phyloP scores from a whole-genome alignment of 2,888 invertebrate species.

The Thumatha senex region DNA sequence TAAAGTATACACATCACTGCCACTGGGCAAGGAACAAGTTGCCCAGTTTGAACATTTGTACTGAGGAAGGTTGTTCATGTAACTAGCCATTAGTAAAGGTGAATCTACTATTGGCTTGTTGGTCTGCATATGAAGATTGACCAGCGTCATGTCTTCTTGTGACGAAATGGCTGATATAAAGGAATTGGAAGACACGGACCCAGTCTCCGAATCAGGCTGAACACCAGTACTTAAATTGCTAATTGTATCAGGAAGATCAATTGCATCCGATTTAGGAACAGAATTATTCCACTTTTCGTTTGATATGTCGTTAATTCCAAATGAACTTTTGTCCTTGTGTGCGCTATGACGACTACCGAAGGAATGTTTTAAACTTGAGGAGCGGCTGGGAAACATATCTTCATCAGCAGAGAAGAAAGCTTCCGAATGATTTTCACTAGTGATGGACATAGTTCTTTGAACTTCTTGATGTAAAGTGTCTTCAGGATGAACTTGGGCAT shows the following conservation, averaged over 20 bases:
- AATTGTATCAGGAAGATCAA: conserved; percentile 67
- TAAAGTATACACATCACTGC: conserved; percentile 90
- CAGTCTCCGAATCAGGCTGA: conserved; percentile 88
- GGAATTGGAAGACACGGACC: conserved; percentile 92
- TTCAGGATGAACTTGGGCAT: conserved; percentile 82
- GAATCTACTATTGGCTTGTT: conserved; percentile 96
- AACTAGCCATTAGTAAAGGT: conserved; percentile 96
- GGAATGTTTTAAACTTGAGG: conserved; percentile 87
- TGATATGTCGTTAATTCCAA: conserved; percentile 73
- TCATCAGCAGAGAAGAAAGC: conserved; percentile 97
- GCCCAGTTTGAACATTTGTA: conserved; percentile 90
- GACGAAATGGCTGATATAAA: conserved; percentile 96
- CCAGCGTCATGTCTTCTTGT: conserved; percentile 95
- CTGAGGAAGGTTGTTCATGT: conserved; percentile 95
- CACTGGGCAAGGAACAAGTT: conserved; percentile 87
- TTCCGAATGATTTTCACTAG: conserved; percentile 95
- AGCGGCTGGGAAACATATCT: conserved; percentile 88
- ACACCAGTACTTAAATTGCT: conserved; percentile 70
- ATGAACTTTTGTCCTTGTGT: conserved; percentile 81
- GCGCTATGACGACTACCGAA: conserved; percentile 76
- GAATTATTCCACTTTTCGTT: conserved; percentile 73
- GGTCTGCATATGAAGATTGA: conserved; percentile 97
- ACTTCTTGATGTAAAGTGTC: conserved; percentile 85
- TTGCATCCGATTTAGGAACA: conserved; percentile 60
- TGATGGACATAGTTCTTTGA: conserved; percentile 93